These are phyloP conservation scores for Petrophora chlorosata DNA, from an alignment of 2,888 invertebrate genomes.

Conservation along the genomic window DNA sequence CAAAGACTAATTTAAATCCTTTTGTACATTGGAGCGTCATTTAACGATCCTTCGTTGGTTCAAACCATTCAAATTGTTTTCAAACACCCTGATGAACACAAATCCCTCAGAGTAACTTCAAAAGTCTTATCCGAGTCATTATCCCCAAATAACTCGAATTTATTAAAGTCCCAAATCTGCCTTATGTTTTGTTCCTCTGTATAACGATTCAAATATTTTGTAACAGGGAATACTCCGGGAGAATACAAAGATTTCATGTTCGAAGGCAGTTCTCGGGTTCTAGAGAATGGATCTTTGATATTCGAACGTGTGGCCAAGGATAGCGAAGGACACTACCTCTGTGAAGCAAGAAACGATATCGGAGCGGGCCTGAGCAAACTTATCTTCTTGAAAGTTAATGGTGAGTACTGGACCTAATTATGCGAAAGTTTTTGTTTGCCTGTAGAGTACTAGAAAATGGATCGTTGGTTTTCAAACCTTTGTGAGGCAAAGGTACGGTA, in stretches of 20 bases:
- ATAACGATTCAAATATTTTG: slow-evolving; percentile 30
- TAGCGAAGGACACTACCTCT: slow-evolving; percentile 95
- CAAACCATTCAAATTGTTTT: slow-evolving; percentile 25
- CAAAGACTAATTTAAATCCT: slow-evolving; percentile 6
- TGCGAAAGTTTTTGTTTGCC: slow-evolving; percentile 2
- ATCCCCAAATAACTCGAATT: slow-evolving; percentile 18
- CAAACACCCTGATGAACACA: slow-evolving; percentile 22
- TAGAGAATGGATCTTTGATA: slow-evolving; percentile 92
- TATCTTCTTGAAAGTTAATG: slow-evolving; percentile 94
- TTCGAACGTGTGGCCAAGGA: slow-evolving; percentile 93
- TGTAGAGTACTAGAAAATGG: not conserved
- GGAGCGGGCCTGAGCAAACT: slow-evolving; percentile 96
- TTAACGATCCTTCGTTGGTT: slow-evolving; percentile 18
- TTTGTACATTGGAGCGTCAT: slow-evolving; percentile 1
- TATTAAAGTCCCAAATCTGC: slow-evolving; percentile 18
- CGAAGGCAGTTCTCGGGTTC: slow-evolving; percentile 89
- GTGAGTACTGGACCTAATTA: slow-evolving; percentile 77
- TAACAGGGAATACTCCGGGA: slow-evolving; percentile 85
- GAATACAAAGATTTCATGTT: slow-evolving; percentile 93
- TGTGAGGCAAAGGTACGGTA: slow-evolving; percentile 10
- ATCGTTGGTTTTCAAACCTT: slow-evolving; percentile 10
- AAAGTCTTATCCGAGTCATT: slow-evolving; percentile 22
- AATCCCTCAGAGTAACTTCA: slow-evolving; percentile 23
- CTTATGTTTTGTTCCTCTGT: slow-evolving; percentile 13
- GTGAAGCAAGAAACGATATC: slow-evolving; percentile 96